Evolutionary conservation across 1,140 invertebrate genomes (phyloP).

Genomic region (Cataglyphis hispanica): DNA sequence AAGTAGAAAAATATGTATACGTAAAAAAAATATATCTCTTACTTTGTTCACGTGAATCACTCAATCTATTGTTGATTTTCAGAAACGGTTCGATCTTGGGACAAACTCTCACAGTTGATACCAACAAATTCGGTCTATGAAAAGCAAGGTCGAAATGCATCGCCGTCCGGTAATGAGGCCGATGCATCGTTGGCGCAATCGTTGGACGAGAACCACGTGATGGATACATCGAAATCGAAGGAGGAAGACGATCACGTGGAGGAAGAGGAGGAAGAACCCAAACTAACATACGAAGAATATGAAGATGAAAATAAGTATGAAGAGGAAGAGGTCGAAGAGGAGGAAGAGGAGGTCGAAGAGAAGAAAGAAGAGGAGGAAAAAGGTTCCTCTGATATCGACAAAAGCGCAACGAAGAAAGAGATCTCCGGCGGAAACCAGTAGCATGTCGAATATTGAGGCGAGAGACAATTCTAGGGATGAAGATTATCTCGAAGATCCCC

Average conservation of each 20-base stretch:
- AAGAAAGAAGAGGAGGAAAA: conserved; percentile 39
- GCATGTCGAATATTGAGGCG: background rate
- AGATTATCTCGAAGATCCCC: conserved; percentile 76
- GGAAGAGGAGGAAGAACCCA: conserved; percentile 60
- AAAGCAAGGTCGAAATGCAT: conserved; percentile 67
- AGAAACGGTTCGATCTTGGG: conserved; percentile 69
- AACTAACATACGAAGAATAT: conserved; percentile 63
- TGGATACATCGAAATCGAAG: conserved; percentile 63
- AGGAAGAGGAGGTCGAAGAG: conserved; percentile 64
- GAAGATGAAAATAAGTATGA: conserved; percentile 59
- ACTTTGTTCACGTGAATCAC: background rate
- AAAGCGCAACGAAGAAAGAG: conserved; percentile 25
- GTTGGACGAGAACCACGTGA: conserved; percentile 69
- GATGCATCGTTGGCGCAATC: conserved; percentile 55
- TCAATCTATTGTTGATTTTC: conserved; percentile 24
- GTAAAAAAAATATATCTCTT: background rate
- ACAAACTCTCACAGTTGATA: conserved; percentile 75
- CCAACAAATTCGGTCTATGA: conserved; percentile 81
- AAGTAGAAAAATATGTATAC: background rate
- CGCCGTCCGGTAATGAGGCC: conserved; percentile 55
- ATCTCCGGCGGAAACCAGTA: conserved; percentile 24
- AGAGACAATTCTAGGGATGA: conserved; percentile 62
- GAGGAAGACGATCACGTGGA: conserved; percentile 41
- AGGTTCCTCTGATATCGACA: conserved; percentile 31
- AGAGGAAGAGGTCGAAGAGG: conserved; percentile 53